Evolutionary conservation across 2,888 invertebrate species (phyloP).

Genomic region (Drosophila quinaria): DNA sequence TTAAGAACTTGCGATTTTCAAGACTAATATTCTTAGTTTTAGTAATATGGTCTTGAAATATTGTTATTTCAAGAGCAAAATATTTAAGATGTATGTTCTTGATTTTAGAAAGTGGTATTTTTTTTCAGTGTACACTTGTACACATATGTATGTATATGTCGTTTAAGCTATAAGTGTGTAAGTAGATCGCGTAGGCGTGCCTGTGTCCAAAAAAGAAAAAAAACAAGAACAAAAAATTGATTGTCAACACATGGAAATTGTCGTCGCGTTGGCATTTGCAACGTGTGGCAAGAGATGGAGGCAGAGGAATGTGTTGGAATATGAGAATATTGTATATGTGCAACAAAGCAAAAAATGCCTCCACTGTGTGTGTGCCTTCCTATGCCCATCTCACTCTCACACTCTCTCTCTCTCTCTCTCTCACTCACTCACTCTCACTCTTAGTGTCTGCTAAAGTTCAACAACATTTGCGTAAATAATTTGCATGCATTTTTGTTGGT

Average conservation of each 20-base stretch:
- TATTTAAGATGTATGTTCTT: too few species aligned
- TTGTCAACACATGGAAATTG: slow-evolving; percentile 66
- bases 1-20: too few species aligned
- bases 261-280: slow-evolving; percentile 54
- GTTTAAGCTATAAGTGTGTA: not conserved
- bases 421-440: not conserved
- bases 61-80: too few species aligned
- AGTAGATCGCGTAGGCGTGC: slow-evolving; percentile 39
- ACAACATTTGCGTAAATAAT: slow-evolving; percentile 63
- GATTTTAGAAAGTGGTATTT: too few species aligned
- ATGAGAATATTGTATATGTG: not conserved
- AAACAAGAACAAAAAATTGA: slow-evolving; percentile 26
- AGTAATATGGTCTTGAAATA: too few species aligned
- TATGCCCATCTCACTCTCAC: not conserved
- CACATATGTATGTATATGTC: not conserved
- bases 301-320: slow-evolving; percentile 15
- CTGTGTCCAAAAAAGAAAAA: slow-evolving; percentile 30
- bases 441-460: slow-evolving; percentile 54
- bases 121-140: too few species aligned
- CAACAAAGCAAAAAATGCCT: slow-evolving; percentile 32
- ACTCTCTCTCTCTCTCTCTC: not conserved
- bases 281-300: slow-evolving; percentile 5
- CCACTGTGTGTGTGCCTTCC: slow-evolving; percentile 5
- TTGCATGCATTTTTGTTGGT: slow-evolving; percentile 46
- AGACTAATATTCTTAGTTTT: too few species aligned